A percentile compares a stretch with the other conserved stretches of the same genome.
These are phyloP conservation scores for Lacerta agilis DNA, from an alignment of 2,797 vertebrate genomes.

Conservation along the genomic window DNA sequence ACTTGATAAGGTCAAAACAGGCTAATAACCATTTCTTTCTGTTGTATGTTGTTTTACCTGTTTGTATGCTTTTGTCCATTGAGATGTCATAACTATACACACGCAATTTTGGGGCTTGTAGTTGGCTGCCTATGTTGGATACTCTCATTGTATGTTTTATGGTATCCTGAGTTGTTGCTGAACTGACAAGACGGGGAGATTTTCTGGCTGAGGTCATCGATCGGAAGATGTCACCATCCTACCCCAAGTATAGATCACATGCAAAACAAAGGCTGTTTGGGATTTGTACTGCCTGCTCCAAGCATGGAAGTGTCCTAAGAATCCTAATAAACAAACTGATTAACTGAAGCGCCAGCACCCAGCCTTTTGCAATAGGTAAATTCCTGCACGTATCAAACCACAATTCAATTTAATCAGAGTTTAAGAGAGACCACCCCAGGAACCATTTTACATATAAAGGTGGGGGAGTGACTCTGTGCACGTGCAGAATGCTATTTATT, in stretches of 20 bases:
- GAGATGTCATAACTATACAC: no score
- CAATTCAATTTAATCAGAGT: neutral
- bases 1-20: no score
- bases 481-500: neutral
- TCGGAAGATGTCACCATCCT: neutral
- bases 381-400: neutral
- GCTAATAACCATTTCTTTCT: no score
- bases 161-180: no score
- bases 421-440: neutral
- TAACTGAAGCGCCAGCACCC: neutral
- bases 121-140: no score
- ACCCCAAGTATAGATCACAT: neutral
- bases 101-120: no score
- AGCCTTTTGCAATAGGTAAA: neutral
- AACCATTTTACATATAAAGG: neutral
- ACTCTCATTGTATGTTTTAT: no score
- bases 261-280: neutral
- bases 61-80: no score
- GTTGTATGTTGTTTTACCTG: no score
- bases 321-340: neutral
- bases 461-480: neutral
- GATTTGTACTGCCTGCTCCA: neutral
- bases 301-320: neutral
- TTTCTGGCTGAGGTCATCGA: neutral
- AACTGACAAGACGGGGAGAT: neutral